phyloP scores from a whole-genome alignment of 2,797 vertebrate genomes.

The Helostoma temminkii region DNA sequence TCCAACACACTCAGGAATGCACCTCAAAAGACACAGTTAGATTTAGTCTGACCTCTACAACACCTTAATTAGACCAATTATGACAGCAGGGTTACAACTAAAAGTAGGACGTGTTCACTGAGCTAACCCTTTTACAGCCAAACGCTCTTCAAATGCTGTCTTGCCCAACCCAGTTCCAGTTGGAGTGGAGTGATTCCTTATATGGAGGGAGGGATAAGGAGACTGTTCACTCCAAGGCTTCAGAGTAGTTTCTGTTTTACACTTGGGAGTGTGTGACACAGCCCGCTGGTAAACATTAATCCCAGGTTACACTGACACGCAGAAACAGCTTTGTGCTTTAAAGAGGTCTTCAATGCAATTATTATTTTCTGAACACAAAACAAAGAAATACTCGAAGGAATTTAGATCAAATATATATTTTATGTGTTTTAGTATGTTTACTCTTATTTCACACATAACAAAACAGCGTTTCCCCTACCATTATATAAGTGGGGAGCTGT shows the following conservation, averaged over 20 bases:
- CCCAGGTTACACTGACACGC: constrained; percentile 26
- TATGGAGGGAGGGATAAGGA: constrained; percentile 63
- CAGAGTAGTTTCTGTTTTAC: constrained; percentile 63
- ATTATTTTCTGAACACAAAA: constrained; percentile 22
- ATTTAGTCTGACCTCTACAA: constrained; percentile 23
- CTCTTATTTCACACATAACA: too few relatives aligned
- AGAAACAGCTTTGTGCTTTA: constrained; percentile 23
- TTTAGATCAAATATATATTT: not conserved
- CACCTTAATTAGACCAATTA: constrained; percentile 47
- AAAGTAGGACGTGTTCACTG: constrained; percentile 16
- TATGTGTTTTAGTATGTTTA: too few relatives aligned
- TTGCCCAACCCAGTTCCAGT: constrained; percentile 40
- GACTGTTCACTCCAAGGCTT: constrained; percentile 48
- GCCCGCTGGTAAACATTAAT: constrained; percentile 58
- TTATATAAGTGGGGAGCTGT: too few relatives aligned
- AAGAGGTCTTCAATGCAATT: constrained; percentile 16
- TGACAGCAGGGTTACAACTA: constrained; percentile 42
- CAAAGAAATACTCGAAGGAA: not conserved
- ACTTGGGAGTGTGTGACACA: constrained; percentile 54
- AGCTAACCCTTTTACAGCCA: constrained; percentile 51
- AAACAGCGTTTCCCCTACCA: too few relatives aligned
- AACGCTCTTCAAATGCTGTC: constrained; percentile 41
- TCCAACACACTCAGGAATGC: not conserved
- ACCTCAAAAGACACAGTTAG: not conserved
- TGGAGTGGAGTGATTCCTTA: constrained; percentile 59